Base-by-base conservation (phyloP, 2,113 vertebrate genomes). In the Tachuris rubrigastra region DNA sequence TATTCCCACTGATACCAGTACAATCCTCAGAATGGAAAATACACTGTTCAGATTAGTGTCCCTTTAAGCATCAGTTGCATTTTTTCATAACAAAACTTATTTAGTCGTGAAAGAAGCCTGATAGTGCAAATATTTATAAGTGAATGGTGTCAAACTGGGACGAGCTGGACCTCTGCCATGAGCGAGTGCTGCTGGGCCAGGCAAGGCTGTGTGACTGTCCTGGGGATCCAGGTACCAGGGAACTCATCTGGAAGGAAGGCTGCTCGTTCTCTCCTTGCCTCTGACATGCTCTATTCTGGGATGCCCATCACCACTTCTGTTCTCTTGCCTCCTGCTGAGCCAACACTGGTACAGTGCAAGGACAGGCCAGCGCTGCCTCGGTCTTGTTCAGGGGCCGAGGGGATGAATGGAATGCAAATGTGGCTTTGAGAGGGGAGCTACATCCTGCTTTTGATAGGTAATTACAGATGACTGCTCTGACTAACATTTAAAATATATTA, bases 61-160 rank as follows among this genome's bases (percentile, higher is more conserved):
- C 18, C 24, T 87, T 72, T 83, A 90, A 76, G 37, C 73, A 93
- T 63, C 41, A 77, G 2, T 62, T 73, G 35, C 49, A 62, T 80
- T 77, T 94, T 93, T 59, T n/a, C 44, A 21, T 62, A 66, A 79
- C 28, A 35, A 67, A 69, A 82, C 59, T 75, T 74, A 86, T 77
- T 94, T 72, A 62, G 71, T 31, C 55, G 71, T 33, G 21, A 85
- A 73, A 83, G 87, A 87, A 87, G 87, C 37, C 42, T 52, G 41
- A 89, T 78, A 72, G 49, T 75, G 77, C 49, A 91, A 95, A 95
- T 91, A 90, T 90, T 93, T 89, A 41, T 85, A 87, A 91, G 20
- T 78, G 53, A 85, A 65, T 30, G 23, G 67, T 67, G 58, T 76
- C 62, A 55, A 50, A 63, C 15, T 78, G 59, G 86, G 74, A 80